Base-by-base conservation (phyloP, 1,140 invertebrate genomes). In the Euura lappo region DNA sequence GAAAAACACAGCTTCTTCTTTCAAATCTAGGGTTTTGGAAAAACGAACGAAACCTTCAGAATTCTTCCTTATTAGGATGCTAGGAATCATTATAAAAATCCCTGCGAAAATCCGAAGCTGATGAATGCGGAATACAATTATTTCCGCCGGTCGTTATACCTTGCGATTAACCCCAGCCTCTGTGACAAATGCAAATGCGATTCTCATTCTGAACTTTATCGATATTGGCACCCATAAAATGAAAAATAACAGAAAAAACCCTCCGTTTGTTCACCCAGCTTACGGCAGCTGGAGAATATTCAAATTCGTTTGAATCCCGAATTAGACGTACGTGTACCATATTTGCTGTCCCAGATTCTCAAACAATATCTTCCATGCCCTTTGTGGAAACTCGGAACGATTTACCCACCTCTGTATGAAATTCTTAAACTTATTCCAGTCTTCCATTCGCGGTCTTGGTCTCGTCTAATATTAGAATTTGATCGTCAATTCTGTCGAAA, bases 241-340 rank as follows among this genome's bases (percentile, higher is more conserved):
- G 28, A 28, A 28, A 28, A n/a, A 60, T 8, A n/a, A n/a, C 51
- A n/a, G 51, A 6, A 60, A 60, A 60, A 60, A 60, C 51, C 51
- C 8, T 28, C 1, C 28, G 28, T 28, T 28, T 28, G 28, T 28
- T 28, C 28, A 1, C 28, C 28, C 28, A 28, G 28, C 28, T 28
- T 28, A 28, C 28, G 28, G 28, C 28, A 28, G 28, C 1, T 28
- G 28, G 28, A 28, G 51, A 0, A 6, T 5, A 60, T 60, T 60
- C 51, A 60, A 60, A 60, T 60, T 60, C 51, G 13, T n/a, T 60
- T 6, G 51, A 60, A 60, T n/a, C 51, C 51, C 51, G 51, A 60
- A n/a, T n/a, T n/a, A n/a, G 28, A 28, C 28, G 28, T 28, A 28
- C 28, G 28, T 28, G 0, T n/a, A n/a, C 13, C 13, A 11, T 60